Evolutionary conservation across 2,113 vertebrate species (phyloP).

Genomic region (Jaculus jaculus): DNA sequence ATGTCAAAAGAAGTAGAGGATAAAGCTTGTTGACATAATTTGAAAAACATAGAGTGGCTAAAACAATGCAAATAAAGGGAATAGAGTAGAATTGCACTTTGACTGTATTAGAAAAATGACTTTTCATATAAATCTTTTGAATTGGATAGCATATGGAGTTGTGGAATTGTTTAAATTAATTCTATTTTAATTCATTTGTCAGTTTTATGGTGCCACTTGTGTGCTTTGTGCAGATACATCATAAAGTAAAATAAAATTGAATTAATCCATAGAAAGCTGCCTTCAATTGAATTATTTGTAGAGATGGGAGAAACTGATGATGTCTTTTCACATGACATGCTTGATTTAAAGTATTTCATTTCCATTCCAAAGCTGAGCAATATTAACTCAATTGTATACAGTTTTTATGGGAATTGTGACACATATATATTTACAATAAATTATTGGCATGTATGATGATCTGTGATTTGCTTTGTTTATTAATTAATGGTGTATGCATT

Average conservation of each 20-base stretch:
- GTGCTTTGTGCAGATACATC: neutral
- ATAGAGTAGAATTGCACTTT: neutral
- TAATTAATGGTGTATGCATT: neutral
- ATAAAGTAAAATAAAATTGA: conserved; percentile 45
- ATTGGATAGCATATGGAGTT: neutral
- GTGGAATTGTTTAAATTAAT: conserved; percentile 34
- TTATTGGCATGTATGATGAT: neutral
- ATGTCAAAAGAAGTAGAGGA: conserved; percentile 10
- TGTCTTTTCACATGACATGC: conserved; percentile 2
- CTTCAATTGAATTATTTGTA: conserved; percentile 42
- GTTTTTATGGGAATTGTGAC: neutral
- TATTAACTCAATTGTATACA: neutral
- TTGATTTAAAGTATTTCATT: conserved; percentile 23
- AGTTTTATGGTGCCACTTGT: conserved; percentile 25
- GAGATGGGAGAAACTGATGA: conserved; percentile 12
- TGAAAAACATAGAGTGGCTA: neutral
- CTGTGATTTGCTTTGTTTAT: neutral
- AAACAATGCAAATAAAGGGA: neutral
- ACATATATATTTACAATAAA: neutral
- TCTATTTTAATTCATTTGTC: conserved; percentile 20
- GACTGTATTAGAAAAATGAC: neutral
- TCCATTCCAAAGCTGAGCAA: conserved; percentile 3
- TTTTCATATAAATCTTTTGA: conserved; percentile 7
- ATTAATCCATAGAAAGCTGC: neutral
- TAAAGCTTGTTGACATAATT: conserved; percentile 25